phyloP scores from a whole-genome alignment of 2,113 vertebrate genomes.

The Porphyrio hochstetteri region DNA sequence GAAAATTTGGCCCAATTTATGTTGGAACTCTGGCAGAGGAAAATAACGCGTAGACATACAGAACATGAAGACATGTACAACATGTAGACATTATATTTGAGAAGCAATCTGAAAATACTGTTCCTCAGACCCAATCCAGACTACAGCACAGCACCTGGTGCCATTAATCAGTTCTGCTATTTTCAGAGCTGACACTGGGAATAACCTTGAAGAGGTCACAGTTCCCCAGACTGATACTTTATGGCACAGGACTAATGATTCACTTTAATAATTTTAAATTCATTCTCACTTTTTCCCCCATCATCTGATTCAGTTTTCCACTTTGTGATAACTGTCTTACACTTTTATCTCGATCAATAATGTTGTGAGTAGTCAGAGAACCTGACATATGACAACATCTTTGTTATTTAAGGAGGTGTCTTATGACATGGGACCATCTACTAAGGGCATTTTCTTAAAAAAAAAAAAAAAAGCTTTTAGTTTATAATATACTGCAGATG shows the following conservation, averaged over 20 bases:
- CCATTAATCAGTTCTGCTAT: not conserved
- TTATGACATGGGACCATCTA: not conserved
- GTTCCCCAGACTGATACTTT: not conserved
- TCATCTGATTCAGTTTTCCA: not conserved
- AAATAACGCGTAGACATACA: not conserved
- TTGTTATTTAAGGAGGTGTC: conserved; percentile 54
- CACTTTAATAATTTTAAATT: conserved; percentile 25
- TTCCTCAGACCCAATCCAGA: not conserved
- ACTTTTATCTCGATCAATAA: conserved; percentile 20
- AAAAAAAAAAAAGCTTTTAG: not conserved
- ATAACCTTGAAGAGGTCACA: not conserved
- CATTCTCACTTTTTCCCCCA: not conserved
- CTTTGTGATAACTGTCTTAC: conserved; percentile 10
- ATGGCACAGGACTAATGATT: not conserved
- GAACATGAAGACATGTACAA: not conserved
- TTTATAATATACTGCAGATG: conserved; percentile 41
- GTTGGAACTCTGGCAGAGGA: not conserved
- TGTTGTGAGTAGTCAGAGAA: conserved; percentile 26
- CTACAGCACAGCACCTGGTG: not conserved
- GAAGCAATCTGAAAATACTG: not conserved
- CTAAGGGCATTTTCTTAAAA: not conserved
- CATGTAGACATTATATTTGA: not conserved
- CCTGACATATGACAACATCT: conserved; percentile 45
- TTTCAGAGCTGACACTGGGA: not conserved
- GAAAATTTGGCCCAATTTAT: not conserved